phyloP scores from a whole-genome alignment of 2,888 invertebrate species.

The Drosophila neonasuta region DNA sequence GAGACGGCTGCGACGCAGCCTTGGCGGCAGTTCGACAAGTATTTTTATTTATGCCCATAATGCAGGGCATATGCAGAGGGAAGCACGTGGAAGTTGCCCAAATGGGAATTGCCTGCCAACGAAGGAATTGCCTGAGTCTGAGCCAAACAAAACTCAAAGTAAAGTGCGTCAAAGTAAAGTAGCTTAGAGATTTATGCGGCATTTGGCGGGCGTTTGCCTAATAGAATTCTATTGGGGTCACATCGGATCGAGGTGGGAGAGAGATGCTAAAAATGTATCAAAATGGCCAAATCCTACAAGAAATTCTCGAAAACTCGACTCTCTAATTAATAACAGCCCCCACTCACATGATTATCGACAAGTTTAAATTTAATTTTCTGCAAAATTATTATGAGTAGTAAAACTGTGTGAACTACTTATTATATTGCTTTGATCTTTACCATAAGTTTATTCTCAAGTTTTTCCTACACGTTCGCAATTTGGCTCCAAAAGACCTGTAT shows the following conservation, averaged over 20 bases:
- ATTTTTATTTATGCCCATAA: constrained; percentile 78
- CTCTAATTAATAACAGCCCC: constrained; percentile 5
- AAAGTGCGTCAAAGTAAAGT: constrained; percentile 66
- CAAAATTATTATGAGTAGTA: too few relatives aligned
- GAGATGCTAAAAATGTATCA: constrained; percentile 47
- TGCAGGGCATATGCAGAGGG: constrained; percentile 79
- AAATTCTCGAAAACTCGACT: constrained; percentile 16
- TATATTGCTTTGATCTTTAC: too few relatives aligned
- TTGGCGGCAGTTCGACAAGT: constrained; percentile 56
- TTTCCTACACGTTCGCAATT: too few relatives aligned
- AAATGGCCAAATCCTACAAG: constrained; percentile 47
- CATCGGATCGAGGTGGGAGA: not conserved
- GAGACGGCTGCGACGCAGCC: not conserved
- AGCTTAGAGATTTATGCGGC: constrained; percentile 74
- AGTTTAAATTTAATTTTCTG: too few relatives aligned
- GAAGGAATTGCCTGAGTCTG: constrained; percentile 7
- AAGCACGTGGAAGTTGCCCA: constrained; percentile 54
- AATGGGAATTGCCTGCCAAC: constrained; percentile 68
- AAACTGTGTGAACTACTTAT: too few relatives aligned
- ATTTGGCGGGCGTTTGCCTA: constrained; percentile 57
- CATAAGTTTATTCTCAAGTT: too few relatives aligned
- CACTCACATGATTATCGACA: too few relatives aligned
- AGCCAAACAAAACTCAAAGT: constrained; percentile 26
- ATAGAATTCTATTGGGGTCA: constrained; percentile 51
- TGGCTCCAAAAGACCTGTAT: not conserved